Conservation (phyloP, 1,140 invertebrate species). For the Phortica variegata region DNA sequence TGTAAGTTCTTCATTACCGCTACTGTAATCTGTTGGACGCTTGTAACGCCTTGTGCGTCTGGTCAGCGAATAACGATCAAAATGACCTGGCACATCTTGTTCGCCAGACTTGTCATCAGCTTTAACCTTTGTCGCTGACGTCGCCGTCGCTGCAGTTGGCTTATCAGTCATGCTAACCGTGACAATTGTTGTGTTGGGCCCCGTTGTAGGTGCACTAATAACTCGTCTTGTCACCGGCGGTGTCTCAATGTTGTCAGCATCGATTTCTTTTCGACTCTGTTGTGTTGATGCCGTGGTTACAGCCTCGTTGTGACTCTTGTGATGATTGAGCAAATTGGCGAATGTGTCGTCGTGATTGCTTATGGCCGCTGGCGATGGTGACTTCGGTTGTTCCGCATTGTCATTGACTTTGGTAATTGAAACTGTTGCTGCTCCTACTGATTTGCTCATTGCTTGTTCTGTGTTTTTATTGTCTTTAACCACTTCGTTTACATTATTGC, state of each 20-base stretch:
- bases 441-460: background rate
- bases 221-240: conserved; percentile 74
- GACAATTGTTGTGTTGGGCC: conserved; percentile 37
- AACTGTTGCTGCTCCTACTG: background rate
- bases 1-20: conserved; percentile 61
- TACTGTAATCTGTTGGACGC: conserved; percentile 66
- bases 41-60: conserved; percentile 81
- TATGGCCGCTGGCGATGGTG: conserved; percentile 7
- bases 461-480: conserved; percentile 8
- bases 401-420: conserved; percentile 20
- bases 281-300: background rate
- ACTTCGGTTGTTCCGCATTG: conserved; percentile 15
- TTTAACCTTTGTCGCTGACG: conserved; percentile 20
- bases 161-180: conserved; percentile 42
- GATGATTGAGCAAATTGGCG: conserved; percentile 32
- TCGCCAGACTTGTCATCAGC: conserved; percentile 29
- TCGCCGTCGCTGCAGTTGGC: conserved; percentile 20
- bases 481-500: conserved; percentile 14
- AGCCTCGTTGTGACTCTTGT: conserved; percentile 56
- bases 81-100: conserved; percentile 68
- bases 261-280: conserved; percentile 76
- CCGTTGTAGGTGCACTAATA: conserved; percentile 43
- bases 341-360: conserved; percentile 28
- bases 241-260: conserved; percentile 88
- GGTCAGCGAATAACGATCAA: conserved; percentile 79